These are phyloP conservation scores for Deilephila elpenor DNA, from an alignment of 2,888 invertebrate species.

Conservation along the genomic window DNA sequence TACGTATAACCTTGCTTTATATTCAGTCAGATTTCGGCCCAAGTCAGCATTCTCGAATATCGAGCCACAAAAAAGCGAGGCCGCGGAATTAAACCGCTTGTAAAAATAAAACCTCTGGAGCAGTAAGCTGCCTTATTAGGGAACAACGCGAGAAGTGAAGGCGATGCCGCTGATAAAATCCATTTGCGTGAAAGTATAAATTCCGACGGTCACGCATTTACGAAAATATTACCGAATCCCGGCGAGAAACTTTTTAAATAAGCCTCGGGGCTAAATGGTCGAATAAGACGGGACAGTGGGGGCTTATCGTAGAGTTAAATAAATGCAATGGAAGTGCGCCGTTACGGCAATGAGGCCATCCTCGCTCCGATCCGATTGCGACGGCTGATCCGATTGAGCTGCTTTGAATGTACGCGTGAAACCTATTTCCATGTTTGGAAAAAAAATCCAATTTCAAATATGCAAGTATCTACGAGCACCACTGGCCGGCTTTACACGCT, in stretches of 20 bases:
- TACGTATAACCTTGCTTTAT: conserved; percentile 15
- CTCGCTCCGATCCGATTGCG: conserved; percentile 56
- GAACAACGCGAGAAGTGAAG: conserved; percentile 45
- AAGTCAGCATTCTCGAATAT: neutral
- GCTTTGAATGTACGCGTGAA: conserved; percentile 40
- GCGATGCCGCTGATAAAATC: conserved; percentile 44
- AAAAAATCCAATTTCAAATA: conserved; percentile 28
- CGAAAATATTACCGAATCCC: conserved; percentile 25
- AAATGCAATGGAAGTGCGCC: conserved; percentile 43
- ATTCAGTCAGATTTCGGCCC: neutral
- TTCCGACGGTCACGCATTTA: conserved; percentile 44
- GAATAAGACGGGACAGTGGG: conserved; percentile 23
- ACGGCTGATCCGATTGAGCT: conserved; percentile 51
- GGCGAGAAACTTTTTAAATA: conserved; percentile 6
- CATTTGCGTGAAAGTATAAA: conserved; percentile 44
- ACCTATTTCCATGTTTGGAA: conserved; percentile 33
- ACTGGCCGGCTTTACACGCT: conserved; percentile 9
- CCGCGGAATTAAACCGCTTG: conserved; percentile 33
- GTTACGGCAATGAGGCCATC: conserved; percentile 45
- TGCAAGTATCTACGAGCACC: conserved; percentile 22
- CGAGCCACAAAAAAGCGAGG: conserved; percentile 7
- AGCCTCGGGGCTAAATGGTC: conserved; percentile 19
- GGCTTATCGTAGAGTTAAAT: conserved; percentile 29
- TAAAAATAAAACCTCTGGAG: conserved; percentile 43
- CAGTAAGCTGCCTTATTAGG: conserved; percentile 50